Base-by-base conservation (phyloP, 1,140 invertebrate genomes). In the Lucilia sericata region DNA sequence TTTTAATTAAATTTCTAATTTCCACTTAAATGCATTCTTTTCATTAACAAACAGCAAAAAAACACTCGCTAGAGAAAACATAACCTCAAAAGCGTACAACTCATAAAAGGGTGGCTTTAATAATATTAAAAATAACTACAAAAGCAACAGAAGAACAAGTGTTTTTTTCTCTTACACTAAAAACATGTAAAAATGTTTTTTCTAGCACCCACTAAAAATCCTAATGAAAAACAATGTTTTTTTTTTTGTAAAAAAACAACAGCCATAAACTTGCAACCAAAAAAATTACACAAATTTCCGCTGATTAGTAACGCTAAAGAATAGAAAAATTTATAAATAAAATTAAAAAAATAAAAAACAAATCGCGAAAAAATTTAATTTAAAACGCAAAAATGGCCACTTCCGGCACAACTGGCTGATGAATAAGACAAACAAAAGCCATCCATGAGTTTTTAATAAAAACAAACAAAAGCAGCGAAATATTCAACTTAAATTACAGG, bases 361-460 rank as follows among this genome's bases (percentile, higher is more conserved):
- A 17, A 8, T 78, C 75, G 75, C 75, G 75, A 49, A 78, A 78
- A 78, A 78, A 78, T 78, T 78, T 70, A 78, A 78, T 78, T 78
- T 78, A 78, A 78, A 78, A 78, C 75, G 75, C 75, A 78, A 78
- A 78, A 78, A 78, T 78, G 75, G 75, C 75, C 75, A 78, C 75
- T 78, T 78, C 75, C 75, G 75, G 75, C 75, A 49, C 65, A 70
- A 70, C 17, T 78, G 34, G 8, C 34, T 17, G 75, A n/a, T 17
- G 10, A 34, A 14, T 30, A 17, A 30, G 25, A 42, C 5, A 2
- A 78, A 49, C 47, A 19, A 49, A 42, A 42, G 17, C 34, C 14
- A n/a, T 10, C 34, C 14, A n/a, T 10, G 34, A 42, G 75, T 78
- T 78, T 78, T 36, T 78, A 42, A 78, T 78, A 42, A 78, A 78